Percentiles rank a stretch among this genome's conserved stretches.
phyloP scores from a whole-genome alignment of 2,797 vertebrate genomes.

The Bovichtus variegatus region DNA sequence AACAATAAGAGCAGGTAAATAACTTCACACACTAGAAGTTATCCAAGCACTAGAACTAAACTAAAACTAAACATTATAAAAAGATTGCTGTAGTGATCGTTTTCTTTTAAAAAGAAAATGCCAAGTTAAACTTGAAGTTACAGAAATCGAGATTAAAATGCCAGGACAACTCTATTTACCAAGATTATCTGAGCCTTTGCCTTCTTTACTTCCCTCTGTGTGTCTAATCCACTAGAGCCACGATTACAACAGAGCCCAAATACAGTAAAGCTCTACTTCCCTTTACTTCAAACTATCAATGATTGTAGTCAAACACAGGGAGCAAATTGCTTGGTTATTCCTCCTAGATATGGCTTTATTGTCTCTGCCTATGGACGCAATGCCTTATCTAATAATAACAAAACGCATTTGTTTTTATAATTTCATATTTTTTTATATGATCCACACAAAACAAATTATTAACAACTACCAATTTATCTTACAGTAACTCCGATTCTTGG shows the following conservation, averaged over 20 bases:
- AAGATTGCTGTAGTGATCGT: not conserved
- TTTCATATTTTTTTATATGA: not conserved
- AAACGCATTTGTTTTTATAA: conserved; percentile 19
- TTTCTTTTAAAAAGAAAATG: not conserved
- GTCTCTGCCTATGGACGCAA: not conserved
- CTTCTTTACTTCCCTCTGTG: not conserved
- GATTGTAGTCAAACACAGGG: conserved; percentile 23
- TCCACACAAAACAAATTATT: conserved; percentile 19
- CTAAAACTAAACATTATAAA: not conserved
- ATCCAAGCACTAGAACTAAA: not conserved
- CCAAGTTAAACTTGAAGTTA: not conserved
- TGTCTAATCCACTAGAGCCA: conserved; percentile 8
- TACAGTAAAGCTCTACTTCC: not conserved
- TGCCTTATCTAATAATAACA: conserved; percentile 8
- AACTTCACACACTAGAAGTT: conserved; percentile 4
- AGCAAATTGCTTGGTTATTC: conserved; percentile 3
- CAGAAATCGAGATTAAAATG: not conserved
- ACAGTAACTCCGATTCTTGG: conserved; percentile 13
- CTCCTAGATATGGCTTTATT: not conserved
- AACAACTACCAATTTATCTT: conserved; percentile 10
- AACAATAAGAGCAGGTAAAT: not conserved
- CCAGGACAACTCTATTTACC: not conserved
- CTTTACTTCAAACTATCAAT: conserved; percentile 13
- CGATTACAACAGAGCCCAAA: not conserved
- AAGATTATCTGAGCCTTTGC: conserved; percentile 1